Evolutionary conservation across 1,140 invertebrate species (phyloP).

Genomic region (Ips nitidus): DNA sequence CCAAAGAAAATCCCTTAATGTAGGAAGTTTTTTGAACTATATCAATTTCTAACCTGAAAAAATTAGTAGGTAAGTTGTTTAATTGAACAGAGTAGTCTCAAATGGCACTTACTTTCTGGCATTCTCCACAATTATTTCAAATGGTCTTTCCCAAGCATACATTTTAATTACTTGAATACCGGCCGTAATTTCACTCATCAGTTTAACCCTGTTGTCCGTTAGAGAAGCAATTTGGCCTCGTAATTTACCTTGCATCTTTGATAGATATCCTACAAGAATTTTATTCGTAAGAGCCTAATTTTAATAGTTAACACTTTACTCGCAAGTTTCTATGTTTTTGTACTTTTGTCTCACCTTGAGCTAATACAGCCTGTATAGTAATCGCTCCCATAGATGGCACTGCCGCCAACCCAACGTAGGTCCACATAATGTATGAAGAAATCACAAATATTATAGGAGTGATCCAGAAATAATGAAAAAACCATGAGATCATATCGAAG

Average conservation of each 20-base stretch:
- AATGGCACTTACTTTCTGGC: constrained; percentile 55
- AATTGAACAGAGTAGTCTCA: neutral
- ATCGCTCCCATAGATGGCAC: constrained; percentile 64
- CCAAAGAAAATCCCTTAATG: constrained; percentile 69
- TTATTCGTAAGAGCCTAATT: too few species aligned
- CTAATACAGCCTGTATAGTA: constrained; percentile 62
- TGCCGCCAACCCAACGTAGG: constrained; percentile 59
- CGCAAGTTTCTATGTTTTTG: neutral
- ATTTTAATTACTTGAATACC: constrained; percentile 81
- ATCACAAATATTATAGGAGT: constrained; percentile 58
- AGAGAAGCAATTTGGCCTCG: constrained; percentile 66
- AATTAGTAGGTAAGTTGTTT: neutral
- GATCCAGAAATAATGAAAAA: constrained; percentile 55
- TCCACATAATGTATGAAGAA: constrained; percentile 65
- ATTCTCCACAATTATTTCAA: constrained; percentile 65
- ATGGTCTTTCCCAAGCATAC: constrained; percentile 83
- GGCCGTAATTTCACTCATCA: constrained; percentile 82
- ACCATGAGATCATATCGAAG: constrained; percentile 59
- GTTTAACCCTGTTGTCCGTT: constrained; percentile 77
- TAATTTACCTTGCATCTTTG: constrained; percentile 64
- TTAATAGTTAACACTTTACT: neutral
- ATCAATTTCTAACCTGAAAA: constrained; percentile 64
- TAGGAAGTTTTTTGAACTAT: constrained; percentile 69
- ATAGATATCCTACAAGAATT: constrained; percentile 61
- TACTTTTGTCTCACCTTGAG: constrained; percentile 59